Evolutionary conservation across 2,113 vertebrate species (phyloP), one percentile per base, ranked within the genome.

Genomic region (Natator depressus): DNA sequence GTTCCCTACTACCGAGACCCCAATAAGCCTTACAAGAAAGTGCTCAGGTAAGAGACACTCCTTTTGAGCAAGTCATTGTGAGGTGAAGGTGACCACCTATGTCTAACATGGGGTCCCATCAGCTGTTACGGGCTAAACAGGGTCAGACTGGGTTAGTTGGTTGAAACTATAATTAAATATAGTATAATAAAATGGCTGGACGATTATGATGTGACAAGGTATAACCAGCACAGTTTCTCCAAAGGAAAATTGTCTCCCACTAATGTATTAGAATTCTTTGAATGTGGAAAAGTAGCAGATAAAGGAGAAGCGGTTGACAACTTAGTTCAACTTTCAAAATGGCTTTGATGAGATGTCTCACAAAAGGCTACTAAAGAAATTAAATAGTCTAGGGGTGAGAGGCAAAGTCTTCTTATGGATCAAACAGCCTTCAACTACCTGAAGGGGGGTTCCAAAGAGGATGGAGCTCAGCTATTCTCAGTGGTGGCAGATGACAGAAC

Each of bases 1-100:
- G 98, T 99, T 1, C 99, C 99, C 1, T 99, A 99, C 95, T 98
- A 99, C 96, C 98, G 99, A 82, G 99, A 99, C 82, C 99, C 99
- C 10, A 99, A 98, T 97, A 99, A 99, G 96, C 98, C 99, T 8
- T 98, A 99, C 96, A 99, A 99, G 97, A 99, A 99, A 95, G 99
- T 99, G 82, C 99, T 99, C 92, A 98, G 99, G 99, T 99, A 94
- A 98, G 96, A 47, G 4, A 5, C 8, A 1, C 1, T 29, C 51
- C 47, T 46, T 49, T 27, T 25, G 25, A 13, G 6, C 1, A 0
- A 7, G 3, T 14, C 53, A 85, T 81, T 2, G 6, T 24, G 10
- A 5, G 1, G 1, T 38, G 38, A 6, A 7, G 6, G 1, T 5
- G 5, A 5, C 11, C 3, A 0, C 0, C 0, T 2, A 0, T 1